Base-by-base conservation (phyloP, 2,797 vertebrate genomes). In the Anisognathus igniventris region DNA sequence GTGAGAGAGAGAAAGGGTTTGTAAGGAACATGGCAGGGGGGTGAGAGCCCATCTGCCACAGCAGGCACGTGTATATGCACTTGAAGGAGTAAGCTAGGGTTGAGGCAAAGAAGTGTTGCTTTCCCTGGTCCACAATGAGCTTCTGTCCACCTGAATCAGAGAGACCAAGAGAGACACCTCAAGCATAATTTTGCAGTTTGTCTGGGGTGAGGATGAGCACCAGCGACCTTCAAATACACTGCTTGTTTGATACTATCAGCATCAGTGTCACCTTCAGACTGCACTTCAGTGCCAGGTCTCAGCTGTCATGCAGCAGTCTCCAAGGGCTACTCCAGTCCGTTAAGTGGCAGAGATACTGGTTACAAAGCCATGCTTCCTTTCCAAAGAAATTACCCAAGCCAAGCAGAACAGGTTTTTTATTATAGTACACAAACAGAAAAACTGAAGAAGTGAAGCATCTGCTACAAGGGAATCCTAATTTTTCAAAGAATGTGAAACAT, bases 191-290 rank as follows among this genome's bases (percentile, higher is more conserved):
- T 30, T 54, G 31, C 21, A 64, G 22, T 56, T 22, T 80, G 28
- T 30, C 3, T 47, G 35, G 27, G 48, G 44, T 14, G 28, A 82
- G 48, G 77, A 70, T 21, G 66, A 93, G 82, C 33, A 80, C 71
- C 53, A 88, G 53, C 70, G 78, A 97, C 85, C 88, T 94, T 74
- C 35, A 45, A 92, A 81, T 53, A 74, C 39, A 81, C 67, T 86
- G 42, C 50, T 15, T 75, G 58, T 44, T 51, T 74, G 93, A 73
- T 10, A 51, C 28, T 33, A 54, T 95, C 92, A 93, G 75, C 73
- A 84, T 67, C 16, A 12, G 61, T 75, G n/a, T 87, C 93, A 91
- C 45, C 33, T 47, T 71, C 80, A 90, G 72, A 67, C 31, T 37
- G 31, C 21, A 39, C 22, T 65, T 67, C 56, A 66, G 42, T 47